A percentile compares a stretch with the other conserved stretches of the same genome.
These are phyloP conservation scores for Peromyscus attwateri DNA, from an alignment of 2,797 vertebrate genomes.

Conservation along the genomic window DNA sequence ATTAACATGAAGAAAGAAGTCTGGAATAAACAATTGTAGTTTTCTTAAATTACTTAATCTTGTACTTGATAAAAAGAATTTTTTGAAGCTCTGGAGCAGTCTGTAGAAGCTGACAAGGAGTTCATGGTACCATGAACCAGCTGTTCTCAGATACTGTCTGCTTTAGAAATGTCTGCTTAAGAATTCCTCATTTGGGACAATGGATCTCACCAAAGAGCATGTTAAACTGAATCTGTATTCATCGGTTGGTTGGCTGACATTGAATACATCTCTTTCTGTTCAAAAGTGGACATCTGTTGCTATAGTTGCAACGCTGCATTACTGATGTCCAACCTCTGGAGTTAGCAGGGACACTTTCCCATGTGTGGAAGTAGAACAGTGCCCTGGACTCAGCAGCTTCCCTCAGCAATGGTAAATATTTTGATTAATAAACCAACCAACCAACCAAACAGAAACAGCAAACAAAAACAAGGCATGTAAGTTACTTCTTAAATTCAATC, in stretches of 20 bases:
- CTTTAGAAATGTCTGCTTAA: neutral
- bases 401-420: slow-evolving; percentile 1
- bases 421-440: neutral
- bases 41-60: slow-evolving; percentile 36
- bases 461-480: neutral
- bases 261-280: neutral
- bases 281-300: neutral
- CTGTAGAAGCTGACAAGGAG: neutral
- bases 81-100: neutral
- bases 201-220: neutral
- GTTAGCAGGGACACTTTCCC: neutral
- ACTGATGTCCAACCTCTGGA: neutral
- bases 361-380: neutral
- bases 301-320: neutral
- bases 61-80: neutral
- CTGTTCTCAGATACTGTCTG: neutral
- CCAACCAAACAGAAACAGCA: neutral
- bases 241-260: neutral
- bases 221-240: neutral
- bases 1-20: neutral
- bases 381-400: neutral
- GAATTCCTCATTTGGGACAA: neutral
- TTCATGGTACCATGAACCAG: neutral
- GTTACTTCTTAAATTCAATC: neutral
- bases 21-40: neutral